These are phyloP conservation scores for Arenaria interpres DNA, from an alignment of 2,113 vertebrate species.

Conservation along the genomic window DNA sequence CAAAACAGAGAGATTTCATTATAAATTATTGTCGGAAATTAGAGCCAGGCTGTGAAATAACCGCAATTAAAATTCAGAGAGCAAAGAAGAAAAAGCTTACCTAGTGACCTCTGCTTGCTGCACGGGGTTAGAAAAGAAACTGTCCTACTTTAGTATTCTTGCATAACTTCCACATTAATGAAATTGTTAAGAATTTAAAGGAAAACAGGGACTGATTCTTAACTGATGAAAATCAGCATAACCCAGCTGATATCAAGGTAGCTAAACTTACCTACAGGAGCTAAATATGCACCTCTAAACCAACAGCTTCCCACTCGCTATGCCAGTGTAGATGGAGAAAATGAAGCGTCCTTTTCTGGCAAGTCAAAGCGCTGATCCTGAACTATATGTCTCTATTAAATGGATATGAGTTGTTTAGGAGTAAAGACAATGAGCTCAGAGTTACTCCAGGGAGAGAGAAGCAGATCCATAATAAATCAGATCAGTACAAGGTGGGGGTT, in stretches of 20 bases:
- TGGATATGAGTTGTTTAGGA: neutral
- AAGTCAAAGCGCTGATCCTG: neutral
- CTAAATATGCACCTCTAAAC: neutral
- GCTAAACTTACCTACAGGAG: neutral
- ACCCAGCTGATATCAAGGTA: neutral
- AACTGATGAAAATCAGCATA: neutral
- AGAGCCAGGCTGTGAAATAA: conserved; percentile 28
- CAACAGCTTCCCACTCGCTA: neutral
- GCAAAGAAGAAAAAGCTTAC: conserved; percentile 29
- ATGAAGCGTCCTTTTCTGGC: neutral
- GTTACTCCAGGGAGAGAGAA: neutral
- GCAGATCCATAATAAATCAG: neutral
- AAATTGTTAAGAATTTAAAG: neutral
- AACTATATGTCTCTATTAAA: neutral
- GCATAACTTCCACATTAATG: neutral
- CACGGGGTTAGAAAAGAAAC: conserved; percentile 7
- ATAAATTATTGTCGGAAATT: conserved; percentile 48
- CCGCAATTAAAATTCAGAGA: conserved; percentile 54
- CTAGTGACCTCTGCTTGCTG: conserved; percentile 28
- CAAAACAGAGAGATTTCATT: conserved; percentile 33
- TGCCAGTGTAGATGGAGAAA: neutral
- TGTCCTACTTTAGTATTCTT: conserved; percentile 14
- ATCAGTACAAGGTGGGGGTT: neutral
- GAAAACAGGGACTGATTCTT: neutral
- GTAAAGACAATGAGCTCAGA: neutral